Conservation (phyloP, 1,140 invertebrate genomes). For the Aplysia californica region DNA sequence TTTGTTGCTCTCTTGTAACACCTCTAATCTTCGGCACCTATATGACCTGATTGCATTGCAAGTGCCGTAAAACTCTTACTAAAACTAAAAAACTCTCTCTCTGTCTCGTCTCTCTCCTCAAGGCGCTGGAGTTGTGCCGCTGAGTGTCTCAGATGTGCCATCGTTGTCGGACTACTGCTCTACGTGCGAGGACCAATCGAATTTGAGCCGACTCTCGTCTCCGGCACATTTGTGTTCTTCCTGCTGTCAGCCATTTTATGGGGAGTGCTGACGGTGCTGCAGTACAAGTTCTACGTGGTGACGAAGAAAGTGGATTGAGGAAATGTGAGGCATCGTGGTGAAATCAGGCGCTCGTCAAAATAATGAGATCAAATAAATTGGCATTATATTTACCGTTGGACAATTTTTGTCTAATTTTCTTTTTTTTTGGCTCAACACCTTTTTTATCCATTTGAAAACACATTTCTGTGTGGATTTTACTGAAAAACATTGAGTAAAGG, state of each 20-base stretch:
- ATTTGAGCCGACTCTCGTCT: neutral
- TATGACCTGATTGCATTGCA: no score
- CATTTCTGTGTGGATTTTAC: neutral
- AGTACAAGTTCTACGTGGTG: neutral
- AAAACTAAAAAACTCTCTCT: neutral
- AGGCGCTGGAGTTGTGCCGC: constrained; percentile 3
- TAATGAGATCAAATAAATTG: neutral
- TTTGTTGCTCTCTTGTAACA: no score
- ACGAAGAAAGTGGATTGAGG: neutral
- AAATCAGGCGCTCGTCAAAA: neutral
- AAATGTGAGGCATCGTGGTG: neutral
- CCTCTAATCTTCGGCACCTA: no score
- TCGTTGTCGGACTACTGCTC: neutral
- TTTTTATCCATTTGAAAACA: neutral
- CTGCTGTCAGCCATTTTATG: neutral
- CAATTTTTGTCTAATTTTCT: neutral
- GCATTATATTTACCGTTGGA: neutral
- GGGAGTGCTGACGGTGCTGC: neutral
- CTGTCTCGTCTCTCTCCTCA: neutral
- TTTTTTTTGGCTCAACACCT: neutral
- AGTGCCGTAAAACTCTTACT: no score
- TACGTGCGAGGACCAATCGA: neutral
- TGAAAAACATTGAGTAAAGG: no score
- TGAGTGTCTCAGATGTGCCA: constrained; percentile 10
- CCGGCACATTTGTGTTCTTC: neutral